Evolutionary conservation across 2,797 vertebrate genomes (phyloP).

Genomic region (Eulemur albifrons): DNA sequence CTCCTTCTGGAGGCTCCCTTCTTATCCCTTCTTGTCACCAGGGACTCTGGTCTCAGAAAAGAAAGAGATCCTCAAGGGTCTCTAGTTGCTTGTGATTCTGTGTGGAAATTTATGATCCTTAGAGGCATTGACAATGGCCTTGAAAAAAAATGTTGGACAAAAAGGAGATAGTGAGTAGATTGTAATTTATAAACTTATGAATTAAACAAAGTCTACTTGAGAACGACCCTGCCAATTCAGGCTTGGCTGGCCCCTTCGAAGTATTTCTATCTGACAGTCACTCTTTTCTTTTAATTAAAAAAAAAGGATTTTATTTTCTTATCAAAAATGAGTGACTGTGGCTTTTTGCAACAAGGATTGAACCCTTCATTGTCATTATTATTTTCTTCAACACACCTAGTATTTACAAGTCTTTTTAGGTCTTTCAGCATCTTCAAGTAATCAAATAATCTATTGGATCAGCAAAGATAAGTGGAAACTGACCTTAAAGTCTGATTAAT

Average conservation of each 20-base stretch:
- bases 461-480: constrained; percentile 70
- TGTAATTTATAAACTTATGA: background rate
- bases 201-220: background rate
- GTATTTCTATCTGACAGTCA: background rate
- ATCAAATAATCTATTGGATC: constrained; percentile 73
- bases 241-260: background rate
- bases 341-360: background rate
- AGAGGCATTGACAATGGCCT: background rate
- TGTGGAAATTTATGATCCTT: background rate
- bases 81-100: background rate
- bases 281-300: background rate
- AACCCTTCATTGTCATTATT: constrained; percentile 25
- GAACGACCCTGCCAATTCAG: background rate
- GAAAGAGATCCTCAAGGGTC: background rate
- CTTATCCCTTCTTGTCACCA: background rate
- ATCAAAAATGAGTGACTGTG: background rate
- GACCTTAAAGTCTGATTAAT: constrained; percentile 77
- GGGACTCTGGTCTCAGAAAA: background rate
- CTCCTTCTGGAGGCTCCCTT: background rate
- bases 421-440: constrained; percentile 64
- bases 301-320: background rate
- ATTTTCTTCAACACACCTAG: constrained; percentile 57
- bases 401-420: constrained; percentile 56
- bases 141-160: background rate
- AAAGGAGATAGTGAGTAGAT: background rate